Evolutionary conservation across 2,797 vertebrate genomes (phyloP), one percentile per base, ranked within the genome.

Genomic region (Poliocrania exsul): DNA sequence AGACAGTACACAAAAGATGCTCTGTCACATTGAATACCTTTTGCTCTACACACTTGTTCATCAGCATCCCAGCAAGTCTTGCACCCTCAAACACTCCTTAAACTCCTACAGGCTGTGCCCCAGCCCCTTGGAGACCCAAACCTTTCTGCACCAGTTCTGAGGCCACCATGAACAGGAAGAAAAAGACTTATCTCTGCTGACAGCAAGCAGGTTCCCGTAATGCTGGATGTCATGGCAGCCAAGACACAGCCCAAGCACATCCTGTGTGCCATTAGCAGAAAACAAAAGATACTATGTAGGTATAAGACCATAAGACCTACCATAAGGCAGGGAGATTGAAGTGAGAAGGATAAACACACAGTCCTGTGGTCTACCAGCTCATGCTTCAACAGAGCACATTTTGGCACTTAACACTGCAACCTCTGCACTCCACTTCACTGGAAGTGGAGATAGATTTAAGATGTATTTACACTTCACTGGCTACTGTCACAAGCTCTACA

Each of bases 141-240:
- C 8, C 35, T 29, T 54, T 50, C 66, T 81, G 42, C 21, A 28
- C 11, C 29, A 61, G 15, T 46, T 62, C 57, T 42, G 49, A 66
- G 8, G 15, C 21, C 25, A 18, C 5, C 11, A 24, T 19, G n/a
- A 50, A 47, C 11, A 25, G 12, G 9, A 69, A 38, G 28, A 29
- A 61, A 35, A 54, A 28, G 49, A 21, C 21, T 33, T 11, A 11
- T 50, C 11, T 31, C 50, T 44, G 46, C 65, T 35, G 31, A n/a
- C 3, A 6, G 3, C 8, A 37, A 56, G 35, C 16, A 83, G 25
- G 33, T 24, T 74, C 40, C 42, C 29, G 12, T 19, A 47, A 38
- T 0, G 2, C 18, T 46, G 54, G 8, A 5, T 35, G 13, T 37
- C 9, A 3, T 16, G n/a, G 6, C 50, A 86, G 25, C 23, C 49